Percentiles rank a stretch among this genome's conserved stretches.
Evolutionary conservation across 2,113 vertebrate species (phyloP).

Genomic region (Syngnathus typhle): DNA sequence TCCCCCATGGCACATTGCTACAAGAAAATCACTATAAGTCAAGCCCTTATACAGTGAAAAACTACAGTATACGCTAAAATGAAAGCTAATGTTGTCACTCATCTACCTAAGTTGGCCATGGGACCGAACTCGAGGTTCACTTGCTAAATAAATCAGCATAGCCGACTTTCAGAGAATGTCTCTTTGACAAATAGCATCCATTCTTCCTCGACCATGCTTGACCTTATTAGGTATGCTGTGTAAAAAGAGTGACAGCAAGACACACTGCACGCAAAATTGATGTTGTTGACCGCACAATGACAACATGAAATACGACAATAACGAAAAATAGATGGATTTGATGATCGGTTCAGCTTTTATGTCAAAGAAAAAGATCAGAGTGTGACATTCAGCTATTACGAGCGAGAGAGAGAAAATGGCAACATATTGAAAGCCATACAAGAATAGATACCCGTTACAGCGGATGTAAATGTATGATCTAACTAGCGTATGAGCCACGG

Average conservation of each 20-base stretch:
- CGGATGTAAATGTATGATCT: too few species aligned
- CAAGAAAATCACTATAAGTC: constrained; percentile 29
- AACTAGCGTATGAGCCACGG: too few species aligned
- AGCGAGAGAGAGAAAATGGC: not conserved
- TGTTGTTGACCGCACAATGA: not conserved
- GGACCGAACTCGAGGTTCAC: too few species aligned
- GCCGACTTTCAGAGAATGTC: not conserved
- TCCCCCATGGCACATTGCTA: constrained; percentile 19
- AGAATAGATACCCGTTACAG: too few species aligned
- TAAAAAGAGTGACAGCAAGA: not conserved
- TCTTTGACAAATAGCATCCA: not conserved
- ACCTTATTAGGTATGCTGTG: not conserved
- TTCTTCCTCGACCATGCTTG: not conserved
- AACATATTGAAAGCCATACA: not conserved
- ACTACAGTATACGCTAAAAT: constrained; percentile 32
- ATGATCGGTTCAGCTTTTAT: too few species aligned
- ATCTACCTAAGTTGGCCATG: not conserved
- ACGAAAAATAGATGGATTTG: too few species aligned
- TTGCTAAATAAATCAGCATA: not conserved
- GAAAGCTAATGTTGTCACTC: constrained; percentile 48
- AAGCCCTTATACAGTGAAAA: constrained; percentile 40
- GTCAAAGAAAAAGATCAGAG: too few species aligned
- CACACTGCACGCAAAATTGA: not conserved
- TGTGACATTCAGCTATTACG: not conserved
- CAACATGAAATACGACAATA: not conserved